A percentile compares a stretch with the other conserved stretches of the same genome.
phyloP scores from a whole-genome alignment of 2,113 vertebrate genomes.

The Solea solea region DNA sequence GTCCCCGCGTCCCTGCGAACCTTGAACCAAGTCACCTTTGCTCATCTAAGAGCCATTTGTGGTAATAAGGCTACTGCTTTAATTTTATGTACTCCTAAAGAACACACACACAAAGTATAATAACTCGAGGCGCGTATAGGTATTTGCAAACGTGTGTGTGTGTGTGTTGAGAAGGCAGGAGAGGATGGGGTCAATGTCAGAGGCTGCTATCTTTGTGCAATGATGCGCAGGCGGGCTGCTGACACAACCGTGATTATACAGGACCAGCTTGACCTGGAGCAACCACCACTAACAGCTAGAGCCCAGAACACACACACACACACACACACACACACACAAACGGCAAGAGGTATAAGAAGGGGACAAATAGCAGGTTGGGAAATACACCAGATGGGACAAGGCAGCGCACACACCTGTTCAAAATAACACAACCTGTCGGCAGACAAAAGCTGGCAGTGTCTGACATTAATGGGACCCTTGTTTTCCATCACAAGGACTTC shows the following conservation, averaged over 20 bases:
- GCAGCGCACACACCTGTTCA: constrained; percentile 64
- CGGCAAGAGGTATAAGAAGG: constrained; percentile 41
- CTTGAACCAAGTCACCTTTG: constrained; percentile 45
- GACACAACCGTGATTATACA: constrained; percentile 65
- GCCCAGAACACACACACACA: constrained; percentile 17
- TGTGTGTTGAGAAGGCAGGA: constrained; percentile 8
- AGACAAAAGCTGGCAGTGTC: constrained; percentile 49
- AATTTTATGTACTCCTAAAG: constrained; percentile 34
- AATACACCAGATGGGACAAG: constrained; percentile 65
- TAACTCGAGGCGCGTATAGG: constrained; percentile 1
- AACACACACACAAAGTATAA: background rate
- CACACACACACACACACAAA: constrained; percentile 19
- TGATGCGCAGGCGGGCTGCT: constrained; percentile 54
- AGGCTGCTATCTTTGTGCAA: constrained; percentile 58
- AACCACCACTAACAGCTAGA: constrained; percentile 26
- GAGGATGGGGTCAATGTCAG: constrained; percentile 63
- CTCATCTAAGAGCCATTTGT: constrained; percentile 12
- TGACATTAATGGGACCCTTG: constrained; percentile 49
- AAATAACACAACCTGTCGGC: constrained; percentile 63
- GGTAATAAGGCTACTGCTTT: constrained; percentile 32
- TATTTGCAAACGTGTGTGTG: constrained; percentile 11
- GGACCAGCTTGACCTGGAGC: constrained; percentile 61
- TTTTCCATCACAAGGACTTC: constrained; percentile 48
- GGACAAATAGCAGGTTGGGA: constrained; percentile 65
- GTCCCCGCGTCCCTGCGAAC: constrained; percentile 11